A percentile compares a stretch with the other conserved stretches of the same genome.
Conservation (phyloP, 2,797 vertebrate genomes). For the Pseudomugil tenellus region DNA sequence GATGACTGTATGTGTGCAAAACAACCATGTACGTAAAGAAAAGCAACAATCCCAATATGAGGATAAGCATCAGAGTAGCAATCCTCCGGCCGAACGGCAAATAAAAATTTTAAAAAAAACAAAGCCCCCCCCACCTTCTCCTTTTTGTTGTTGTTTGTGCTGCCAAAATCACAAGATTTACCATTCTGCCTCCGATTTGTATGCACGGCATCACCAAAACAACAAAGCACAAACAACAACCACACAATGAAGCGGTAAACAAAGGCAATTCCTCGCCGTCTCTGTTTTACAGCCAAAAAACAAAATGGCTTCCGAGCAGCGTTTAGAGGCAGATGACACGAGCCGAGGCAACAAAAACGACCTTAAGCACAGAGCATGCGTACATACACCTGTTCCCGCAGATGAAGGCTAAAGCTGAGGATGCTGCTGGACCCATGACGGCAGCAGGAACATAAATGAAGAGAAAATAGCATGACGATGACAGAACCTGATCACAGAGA, state of each 20-base stretch:
- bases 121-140: too few relatives aligned
- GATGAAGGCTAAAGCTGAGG: not conserved
- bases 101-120: conserved; percentile 32
- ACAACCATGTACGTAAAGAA: conserved; percentile 40
- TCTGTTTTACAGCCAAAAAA: conserved; percentile 65
- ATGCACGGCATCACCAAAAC: conserved; percentile 36
- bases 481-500: not conserved
- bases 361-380: conserved; percentile 4
- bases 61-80: conserved; percentile 25
- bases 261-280: conserved; percentile 60
- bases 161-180: conserved; percentile 28
- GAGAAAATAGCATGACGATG: not conserved
- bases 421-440: not conserved
- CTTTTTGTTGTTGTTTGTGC: not conserved
- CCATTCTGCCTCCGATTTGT: conserved; percentile 42
- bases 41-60: conserved; percentile 37
- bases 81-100: conserved; percentile 24
- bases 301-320: conserved; percentile 66
- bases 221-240: conserved; percentile 50
- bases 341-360: conserved; percentile 27
- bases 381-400: not conserved
- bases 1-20: conserved; percentile 27
- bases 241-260: conserved; percentile 55
- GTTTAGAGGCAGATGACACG: conserved; percentile 42
- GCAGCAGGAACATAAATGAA: not conserved